phyloP scores from a whole-genome alignment of 1,140 invertebrate species.

The Drosophila bocqueti region DNA sequence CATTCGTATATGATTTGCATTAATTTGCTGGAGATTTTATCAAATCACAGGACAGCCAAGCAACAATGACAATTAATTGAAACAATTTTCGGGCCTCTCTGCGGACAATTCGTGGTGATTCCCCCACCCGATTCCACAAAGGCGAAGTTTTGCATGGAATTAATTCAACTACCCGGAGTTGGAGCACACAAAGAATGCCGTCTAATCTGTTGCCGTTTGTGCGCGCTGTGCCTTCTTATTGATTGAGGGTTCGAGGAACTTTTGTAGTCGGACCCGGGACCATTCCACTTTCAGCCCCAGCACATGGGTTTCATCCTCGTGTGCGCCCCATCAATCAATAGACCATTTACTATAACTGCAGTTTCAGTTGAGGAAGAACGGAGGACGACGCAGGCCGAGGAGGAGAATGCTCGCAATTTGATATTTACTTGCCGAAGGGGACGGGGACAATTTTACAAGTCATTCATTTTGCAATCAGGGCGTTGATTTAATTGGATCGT shows the following conservation, averaged over 20 bases:
- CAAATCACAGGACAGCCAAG: constrained; percentile 46
- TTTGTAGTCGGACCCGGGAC: constrained; percentile 25
- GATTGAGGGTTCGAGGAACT: constrained; percentile 61
- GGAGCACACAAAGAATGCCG: constrained; percentile 40
- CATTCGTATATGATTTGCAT: constrained; percentile 54
- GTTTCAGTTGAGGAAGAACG: constrained; percentile 29
- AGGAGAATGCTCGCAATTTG: constrained; percentile 51
- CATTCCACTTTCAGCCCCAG: not conserved
- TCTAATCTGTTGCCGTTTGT: constrained; percentile 68
- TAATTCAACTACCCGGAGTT: constrained; percentile 56
- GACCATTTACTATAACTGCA: constrained; percentile 72
- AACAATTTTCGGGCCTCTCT: constrained; percentile 54
- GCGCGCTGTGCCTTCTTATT: constrained; percentile 63
- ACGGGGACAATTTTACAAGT: constrained; percentile 64
- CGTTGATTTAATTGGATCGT: constrained; percentile 64
- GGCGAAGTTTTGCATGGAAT: constrained; percentile 78
- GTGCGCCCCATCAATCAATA: constrained; percentile 68
- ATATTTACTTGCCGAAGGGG: constrained; percentile 53
- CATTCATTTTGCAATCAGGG: constrained; percentile 76
- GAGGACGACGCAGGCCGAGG: constrained; percentile 9
- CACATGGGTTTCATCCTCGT: constrained; percentile 11
- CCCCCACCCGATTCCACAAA: constrained; percentile 24
- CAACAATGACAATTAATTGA: constrained; percentile 81
- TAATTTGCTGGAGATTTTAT: constrained; percentile 43
- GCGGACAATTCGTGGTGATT: constrained; percentile 1